phyloP scores from a whole-genome alignment of 2,113 vertebrate genomes.

The Bombycilla garrulus region DNA sequence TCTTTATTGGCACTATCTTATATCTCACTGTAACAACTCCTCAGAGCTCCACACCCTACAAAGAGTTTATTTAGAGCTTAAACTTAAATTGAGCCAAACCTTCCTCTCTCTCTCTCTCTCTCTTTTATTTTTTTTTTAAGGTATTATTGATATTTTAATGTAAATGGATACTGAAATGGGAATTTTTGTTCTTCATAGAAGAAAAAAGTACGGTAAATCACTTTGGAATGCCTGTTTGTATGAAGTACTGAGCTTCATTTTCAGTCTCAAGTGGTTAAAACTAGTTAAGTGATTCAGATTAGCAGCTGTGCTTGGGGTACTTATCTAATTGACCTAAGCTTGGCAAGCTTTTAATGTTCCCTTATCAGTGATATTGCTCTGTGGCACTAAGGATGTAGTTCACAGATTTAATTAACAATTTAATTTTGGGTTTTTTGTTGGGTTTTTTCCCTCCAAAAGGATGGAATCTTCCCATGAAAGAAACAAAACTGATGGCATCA shows the following conservation, averaged over 20 bases:
- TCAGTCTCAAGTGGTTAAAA: conserved; percentile 17
- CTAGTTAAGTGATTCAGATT: conserved; percentile 12
- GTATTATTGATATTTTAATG: background rate
- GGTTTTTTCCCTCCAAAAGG: background rate
- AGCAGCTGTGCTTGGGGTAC: background rate
- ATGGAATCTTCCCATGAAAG: background rate
- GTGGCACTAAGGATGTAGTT: background rate
- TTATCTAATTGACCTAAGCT: background rate
- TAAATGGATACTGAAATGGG: background rate
- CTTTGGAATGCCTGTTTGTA: background rate
- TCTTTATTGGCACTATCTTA: background rate
- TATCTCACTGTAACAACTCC: background rate
- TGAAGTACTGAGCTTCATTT: background rate
- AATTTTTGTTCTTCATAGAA: background rate
- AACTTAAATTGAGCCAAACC: background rate
- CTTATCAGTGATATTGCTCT: background rate
- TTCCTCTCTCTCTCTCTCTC: background rate
- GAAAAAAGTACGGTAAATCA: background rate
- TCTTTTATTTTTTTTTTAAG: background rate
- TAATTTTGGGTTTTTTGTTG: background rate
- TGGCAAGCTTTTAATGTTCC: background rate
- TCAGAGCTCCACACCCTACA: background rate
- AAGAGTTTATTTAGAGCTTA: conserved; percentile 17
- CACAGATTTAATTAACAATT: background rate
- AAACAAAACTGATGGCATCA: background rate